These are phyloP conservation scores for Acrocephalus scirpaceus DNA, from an alignment of 2,797 vertebrate genomes.

Conservation along the genomic window DNA sequence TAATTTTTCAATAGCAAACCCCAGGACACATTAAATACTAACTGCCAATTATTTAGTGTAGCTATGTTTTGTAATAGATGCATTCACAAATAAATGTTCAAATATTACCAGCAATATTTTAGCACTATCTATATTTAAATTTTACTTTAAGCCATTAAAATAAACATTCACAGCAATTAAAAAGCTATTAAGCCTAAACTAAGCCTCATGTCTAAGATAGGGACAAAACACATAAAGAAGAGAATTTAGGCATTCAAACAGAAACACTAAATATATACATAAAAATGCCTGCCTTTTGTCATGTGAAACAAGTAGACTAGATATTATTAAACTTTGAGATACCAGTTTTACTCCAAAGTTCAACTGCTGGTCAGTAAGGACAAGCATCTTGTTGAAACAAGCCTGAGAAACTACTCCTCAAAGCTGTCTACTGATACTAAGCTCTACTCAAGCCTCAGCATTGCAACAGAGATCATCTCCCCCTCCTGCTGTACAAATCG, in stretches of 20 bases:
- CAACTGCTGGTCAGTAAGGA: neutral
- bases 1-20: neutral
- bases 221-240: neutral
- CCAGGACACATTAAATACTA: neutral
- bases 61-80: neutral
- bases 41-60: neutral
- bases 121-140: neutral
- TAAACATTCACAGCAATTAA: neutral
- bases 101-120: neutral
- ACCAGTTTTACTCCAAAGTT: neutral
- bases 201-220: neutral
- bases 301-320: neutral
- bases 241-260: neutral
- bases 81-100: neutral
- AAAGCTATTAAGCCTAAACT: neutral
- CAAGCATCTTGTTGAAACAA: neutral
- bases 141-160: neutral
- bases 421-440: accelerated
- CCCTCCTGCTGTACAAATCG: neutral
- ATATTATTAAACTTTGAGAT: neutral
- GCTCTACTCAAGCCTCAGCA: neutral
- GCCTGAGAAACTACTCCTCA: neutral
- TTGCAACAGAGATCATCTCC: neutral
- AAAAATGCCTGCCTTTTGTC: neutral
- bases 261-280: neutral